A percentile compares a stretch with the other conserved stretches of the same genome.
Evolutionary conservation across 2,888 invertebrate genomes (phyloP).

Genomic region (Lasius fuliginosus): DNA sequence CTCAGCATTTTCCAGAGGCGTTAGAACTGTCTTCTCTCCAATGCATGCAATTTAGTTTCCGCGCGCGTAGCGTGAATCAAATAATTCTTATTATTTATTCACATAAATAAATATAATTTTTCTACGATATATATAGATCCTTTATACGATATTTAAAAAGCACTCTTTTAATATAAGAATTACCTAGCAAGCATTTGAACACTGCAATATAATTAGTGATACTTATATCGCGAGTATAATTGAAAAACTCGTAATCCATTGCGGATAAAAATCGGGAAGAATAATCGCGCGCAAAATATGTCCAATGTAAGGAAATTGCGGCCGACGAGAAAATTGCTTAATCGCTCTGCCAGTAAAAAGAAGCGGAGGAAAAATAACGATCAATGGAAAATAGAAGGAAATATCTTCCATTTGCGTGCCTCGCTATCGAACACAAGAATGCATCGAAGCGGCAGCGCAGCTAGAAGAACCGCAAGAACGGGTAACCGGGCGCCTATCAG

Average conservation of each 20-base stretch:
- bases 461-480: constrained; percentile 70
- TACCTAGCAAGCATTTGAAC: neutral
- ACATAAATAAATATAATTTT: neutral
- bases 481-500: constrained; percentile 60
- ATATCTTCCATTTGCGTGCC: constrained; percentile 46
- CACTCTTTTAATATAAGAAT: neutral
- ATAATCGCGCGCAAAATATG: neutral
- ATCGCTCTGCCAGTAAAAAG: constrained; percentile 17
- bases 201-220: neutral
- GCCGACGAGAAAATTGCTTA: constrained; percentile 32
- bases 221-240: neutral
- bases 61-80: neutral
- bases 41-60: neutral
- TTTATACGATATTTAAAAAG: neutral
- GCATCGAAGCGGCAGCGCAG: constrained; percentile 59
- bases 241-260: constrained; percentile 9
- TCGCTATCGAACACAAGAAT: constrained; percentile 51
- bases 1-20: constrained; percentile 16
- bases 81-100: neutral
- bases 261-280: neutral
- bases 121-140: neutral
- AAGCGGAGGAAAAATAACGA: constrained; percentile 5
- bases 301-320: constrained; percentile 20
- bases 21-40: neutral
- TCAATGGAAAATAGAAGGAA: constrained; percentile 29